Conservation (phyloP, 1,140 invertebrate genomes). For the Drosophila pruinosa region DNA sequence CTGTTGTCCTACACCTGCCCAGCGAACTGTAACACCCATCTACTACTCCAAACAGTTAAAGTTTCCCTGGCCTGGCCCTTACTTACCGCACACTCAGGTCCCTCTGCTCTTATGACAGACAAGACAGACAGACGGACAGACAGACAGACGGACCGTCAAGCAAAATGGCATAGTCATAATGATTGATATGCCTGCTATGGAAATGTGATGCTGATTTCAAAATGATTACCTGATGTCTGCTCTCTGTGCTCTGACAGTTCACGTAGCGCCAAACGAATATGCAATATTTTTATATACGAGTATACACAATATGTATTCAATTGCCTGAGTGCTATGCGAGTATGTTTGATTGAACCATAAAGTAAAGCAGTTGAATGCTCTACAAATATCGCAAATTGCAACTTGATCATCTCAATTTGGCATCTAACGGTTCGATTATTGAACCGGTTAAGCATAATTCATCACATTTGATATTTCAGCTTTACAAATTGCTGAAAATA, state of each 20-base stretch:
- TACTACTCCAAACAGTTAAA: conserved; percentile 23
- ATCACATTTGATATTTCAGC: no score
- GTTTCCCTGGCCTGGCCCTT: conserved; percentile 16
- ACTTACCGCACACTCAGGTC: conserved; percentile 31
- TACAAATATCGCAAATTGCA: no score
- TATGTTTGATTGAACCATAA: not conserved
- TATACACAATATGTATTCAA: conserved; percentile 7
- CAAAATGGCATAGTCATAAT: conserved; percentile 41
- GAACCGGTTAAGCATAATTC: no score
- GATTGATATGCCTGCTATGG: conserved; percentile 56
- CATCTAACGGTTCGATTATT: no score
- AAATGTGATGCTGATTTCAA: conserved; percentile 42
- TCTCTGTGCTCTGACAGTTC: not conserved
- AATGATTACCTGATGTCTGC: conserved; percentile 39
- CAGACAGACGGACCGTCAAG: conserved; percentile 27
- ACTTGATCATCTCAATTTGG: no score
- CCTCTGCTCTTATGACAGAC: not conserved
- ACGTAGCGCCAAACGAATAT: not conserved
- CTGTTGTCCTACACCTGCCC: conserved; percentile 13
- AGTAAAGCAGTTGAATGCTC: not conserved
- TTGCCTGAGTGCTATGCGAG: conserved; percentile 2
- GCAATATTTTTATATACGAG: no score
- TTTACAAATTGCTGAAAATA: no score
- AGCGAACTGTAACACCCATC: not conserved
- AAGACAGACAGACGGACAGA: conserved; percentile 38